Conservation (phyloP, 2,888 invertebrate genomes). For the Synergus gifuensis region DNA sequence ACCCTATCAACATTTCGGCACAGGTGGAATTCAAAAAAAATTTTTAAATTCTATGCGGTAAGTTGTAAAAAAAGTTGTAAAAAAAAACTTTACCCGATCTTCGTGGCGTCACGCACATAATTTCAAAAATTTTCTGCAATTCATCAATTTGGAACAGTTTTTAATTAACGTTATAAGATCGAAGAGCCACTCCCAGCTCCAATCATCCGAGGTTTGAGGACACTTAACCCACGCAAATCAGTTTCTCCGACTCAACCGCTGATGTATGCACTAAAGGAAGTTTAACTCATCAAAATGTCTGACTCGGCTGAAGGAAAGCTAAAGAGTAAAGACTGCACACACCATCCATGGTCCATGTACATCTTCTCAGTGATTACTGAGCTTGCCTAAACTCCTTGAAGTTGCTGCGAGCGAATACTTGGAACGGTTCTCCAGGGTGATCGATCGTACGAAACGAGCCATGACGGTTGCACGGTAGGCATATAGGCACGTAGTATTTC, state of each 20-base stretch:
- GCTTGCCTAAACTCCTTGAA: constrained; percentile 24
- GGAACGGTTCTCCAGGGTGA: constrained; percentile 32
- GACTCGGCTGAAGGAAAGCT: constrained; percentile 3
- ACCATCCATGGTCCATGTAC: constrained; percentile 7
- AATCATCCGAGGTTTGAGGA: not conserved
- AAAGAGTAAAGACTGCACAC: constrained; percentile 6
- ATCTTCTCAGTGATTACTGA: constrained; percentile 24
- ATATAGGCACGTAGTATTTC: constrained; percentile 41
- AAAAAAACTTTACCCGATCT: too few species aligned
- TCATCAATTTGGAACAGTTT: too few species aligned
- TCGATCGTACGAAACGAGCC: constrained; percentile 53
- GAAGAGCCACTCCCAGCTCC: not conserved
- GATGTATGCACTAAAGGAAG: constrained; percentile 22
- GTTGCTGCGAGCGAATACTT: constrained; percentile 37
- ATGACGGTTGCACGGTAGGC: constrained; percentile 49
- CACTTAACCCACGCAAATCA: constrained; percentile 27
- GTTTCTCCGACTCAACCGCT: constrained; percentile 15
- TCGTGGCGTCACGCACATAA: too few species aligned
- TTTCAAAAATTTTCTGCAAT: too few species aligned
- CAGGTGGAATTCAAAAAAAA: too few species aligned
- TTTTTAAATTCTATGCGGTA: too few species aligned
- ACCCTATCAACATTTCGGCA: too few species aligned
- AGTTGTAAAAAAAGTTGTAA: too few species aligned
- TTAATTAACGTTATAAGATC: too few species aligned
- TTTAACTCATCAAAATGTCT: constrained; percentile 30